Conservation (phyloP, 2,797 vertebrate genomes). For the Perodicticus potto region DNA sequence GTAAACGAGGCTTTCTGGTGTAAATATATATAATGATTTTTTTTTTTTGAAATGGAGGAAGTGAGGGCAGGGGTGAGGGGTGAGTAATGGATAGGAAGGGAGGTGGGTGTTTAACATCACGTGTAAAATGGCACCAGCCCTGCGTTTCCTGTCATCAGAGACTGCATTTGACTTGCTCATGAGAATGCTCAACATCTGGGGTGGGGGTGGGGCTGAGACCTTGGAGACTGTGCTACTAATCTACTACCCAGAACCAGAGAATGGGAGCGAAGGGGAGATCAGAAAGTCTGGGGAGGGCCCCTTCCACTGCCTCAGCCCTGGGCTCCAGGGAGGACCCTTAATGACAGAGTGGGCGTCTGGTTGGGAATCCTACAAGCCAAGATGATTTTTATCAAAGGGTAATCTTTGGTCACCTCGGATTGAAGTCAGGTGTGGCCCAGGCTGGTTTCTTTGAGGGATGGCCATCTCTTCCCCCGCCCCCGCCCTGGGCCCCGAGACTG, state of each 20-base stretch:
- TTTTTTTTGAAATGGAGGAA: slow-evolving; percentile 54
- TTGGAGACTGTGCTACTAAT: slow-evolving; percentile 75
- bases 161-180: slow-evolving; percentile 68
- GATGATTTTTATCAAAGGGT: slow-evolving; percentile 70
- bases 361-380: slow-evolving; percentile 80
- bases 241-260: slow-evolving; percentile 74
- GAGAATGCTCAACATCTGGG: slow-evolving; percentile 74
- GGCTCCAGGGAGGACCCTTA: slow-evolving; percentile 71
- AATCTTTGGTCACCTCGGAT: slow-evolving; percentile 82
- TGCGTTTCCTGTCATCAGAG: slow-evolving; percentile 71
- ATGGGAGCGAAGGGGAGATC: slow-evolving; percentile 66
- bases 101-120: not conserved
- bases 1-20: slow-evolving; percentile 75
- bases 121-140: slow-evolving; percentile 59
- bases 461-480: slow-evolving; percentile 83
- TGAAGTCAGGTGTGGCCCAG: slow-evolving; percentile 83
- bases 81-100: not conserved
- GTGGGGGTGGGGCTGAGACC: slow-evolving; percentile 68
- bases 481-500: slow-evolving; percentile 87
- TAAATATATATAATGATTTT: slow-evolving; percentile 73
- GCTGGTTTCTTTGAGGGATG: slow-evolving; percentile 85
- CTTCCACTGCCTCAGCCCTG: slow-evolving; percentile 23
- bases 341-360: slow-evolving; percentile 76
- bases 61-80: not conserved
- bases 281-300: slow-evolving; percentile 67